These are phyloP conservation scores for Pasiphila rectangulata DNA, from an alignment of 2,888 invertebrate species.

Conservation along the genomic window DNA sequence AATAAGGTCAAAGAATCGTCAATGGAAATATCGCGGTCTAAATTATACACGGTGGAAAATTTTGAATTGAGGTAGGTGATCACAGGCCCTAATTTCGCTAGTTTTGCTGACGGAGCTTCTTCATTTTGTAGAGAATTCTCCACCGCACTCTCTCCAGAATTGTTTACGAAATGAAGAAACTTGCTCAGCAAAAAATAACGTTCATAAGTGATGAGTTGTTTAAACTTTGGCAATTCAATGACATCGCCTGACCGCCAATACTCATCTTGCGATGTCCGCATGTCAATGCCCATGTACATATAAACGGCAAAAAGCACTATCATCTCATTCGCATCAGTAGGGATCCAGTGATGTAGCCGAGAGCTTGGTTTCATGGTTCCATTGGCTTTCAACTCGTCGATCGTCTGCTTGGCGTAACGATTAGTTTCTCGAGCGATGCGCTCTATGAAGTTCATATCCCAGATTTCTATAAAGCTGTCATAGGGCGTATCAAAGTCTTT, in stretches of 20 bases:
- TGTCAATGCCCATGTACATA: background rate
- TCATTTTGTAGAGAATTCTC: constrained; percentile 7
- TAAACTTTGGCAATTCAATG: constrained; percentile 26
- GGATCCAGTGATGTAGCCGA: constrained; percentile 13
- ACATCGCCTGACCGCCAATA: constrained; percentile 22
- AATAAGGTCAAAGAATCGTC: constrained; percentile 35
- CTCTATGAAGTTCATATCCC: constrained; percentile 28
- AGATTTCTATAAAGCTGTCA: constrained; percentile 31
- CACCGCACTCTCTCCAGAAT: too few relatives aligned
- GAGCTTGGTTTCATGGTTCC: background rate
- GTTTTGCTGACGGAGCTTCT: constrained; percentile 20
- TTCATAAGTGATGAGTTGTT: constrained; percentile 20
- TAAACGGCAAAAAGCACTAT: background rate
- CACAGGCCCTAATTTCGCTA: constrained; percentile 16
- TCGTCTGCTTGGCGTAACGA: constrained; percentile 31
- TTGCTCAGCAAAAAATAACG: constrained; percentile 28
- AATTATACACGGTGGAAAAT: constrained; percentile 7
- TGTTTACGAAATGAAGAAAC: constrained; percentile 23
- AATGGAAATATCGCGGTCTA: constrained; percentile 19
- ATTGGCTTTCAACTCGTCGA: constrained; percentile 25
- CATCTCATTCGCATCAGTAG: background rate
- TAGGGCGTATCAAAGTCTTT: constrained; percentile 12
- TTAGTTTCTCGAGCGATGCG: constrained; percentile 33
- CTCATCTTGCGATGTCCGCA: constrained; percentile 11
- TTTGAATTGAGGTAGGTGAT: background rate